phyloP scores from a whole-genome alignment of 2,113 vertebrate genomes.

The Clupea harengus region DNA sequence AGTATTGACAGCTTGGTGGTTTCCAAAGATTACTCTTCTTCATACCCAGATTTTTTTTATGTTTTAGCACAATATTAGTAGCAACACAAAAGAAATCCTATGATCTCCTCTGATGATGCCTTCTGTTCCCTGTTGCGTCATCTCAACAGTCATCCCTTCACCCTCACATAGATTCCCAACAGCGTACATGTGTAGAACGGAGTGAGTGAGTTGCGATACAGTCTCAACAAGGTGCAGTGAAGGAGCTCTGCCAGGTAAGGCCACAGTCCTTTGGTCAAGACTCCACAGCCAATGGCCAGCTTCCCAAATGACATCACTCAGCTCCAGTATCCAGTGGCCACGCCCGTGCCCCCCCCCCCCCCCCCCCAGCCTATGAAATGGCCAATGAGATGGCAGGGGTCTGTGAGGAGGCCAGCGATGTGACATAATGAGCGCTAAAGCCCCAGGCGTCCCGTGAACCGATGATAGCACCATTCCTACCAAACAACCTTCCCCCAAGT shows the following conservation, averaged over 20 bases:
- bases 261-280: conserved; percentile 48
- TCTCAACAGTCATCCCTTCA: background rate
- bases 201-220: background rate
- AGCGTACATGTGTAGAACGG: background rate
- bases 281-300: conserved; percentile 20
- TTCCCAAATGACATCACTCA: conserved; percentile 18
- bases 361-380: background rate
- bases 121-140: background rate
- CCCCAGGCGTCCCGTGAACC: background rate
- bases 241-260: conserved; percentile 7
- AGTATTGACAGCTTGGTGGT: background rate
- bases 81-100: conserved; percentile 5
- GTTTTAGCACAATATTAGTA: background rate
- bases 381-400: background rate
- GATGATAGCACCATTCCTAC: conserved; percentile 64
- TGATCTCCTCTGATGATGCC: background rate
- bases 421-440: background rate
- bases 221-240: background rate
- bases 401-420: conserved; percentile 4
- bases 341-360: conserved; percentile 1
- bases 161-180: background rate
- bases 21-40: background rate
- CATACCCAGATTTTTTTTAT: background rate
- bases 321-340: conserved; percentile 2
- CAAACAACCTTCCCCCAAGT: conserved; percentile 42